Evolutionary conservation across 64 coral and sea anemone genomes (phyloP).

Genomic region (Cladopsammia gracilis): DNA sequence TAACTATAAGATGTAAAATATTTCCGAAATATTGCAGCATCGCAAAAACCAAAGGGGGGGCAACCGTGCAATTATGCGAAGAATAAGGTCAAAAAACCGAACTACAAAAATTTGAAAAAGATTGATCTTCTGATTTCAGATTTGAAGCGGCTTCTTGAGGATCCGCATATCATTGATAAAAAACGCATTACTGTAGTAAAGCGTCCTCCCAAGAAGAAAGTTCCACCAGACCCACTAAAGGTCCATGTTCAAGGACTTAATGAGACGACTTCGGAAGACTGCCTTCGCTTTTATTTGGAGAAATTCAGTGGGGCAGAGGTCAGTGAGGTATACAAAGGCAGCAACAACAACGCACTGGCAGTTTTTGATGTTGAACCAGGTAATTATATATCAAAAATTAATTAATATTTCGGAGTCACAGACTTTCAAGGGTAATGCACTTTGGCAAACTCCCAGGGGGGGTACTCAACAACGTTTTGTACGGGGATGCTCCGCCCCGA

Average conservation of each 20-base stretch:
- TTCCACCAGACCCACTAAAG: slow-evolving; percentile 56
- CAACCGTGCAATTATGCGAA: no score
- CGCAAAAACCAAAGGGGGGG: no score
- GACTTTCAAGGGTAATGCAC: no score
- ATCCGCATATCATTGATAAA: background rate
- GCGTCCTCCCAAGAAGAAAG: slow-evolving; percentile 15
- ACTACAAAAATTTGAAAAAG: no score
- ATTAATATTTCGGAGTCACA: no score
- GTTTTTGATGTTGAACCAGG: slow-evolving; percentile 51
- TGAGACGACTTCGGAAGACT: slow-evolving; percentile 45
- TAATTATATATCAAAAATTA: slow-evolving; percentile 6
- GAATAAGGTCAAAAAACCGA: no score
- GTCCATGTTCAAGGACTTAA: slow-evolving; percentile 53
- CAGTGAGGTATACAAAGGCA: slow-evolving; percentile 15
- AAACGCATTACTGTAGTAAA: background rate
- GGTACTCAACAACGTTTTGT: no score
- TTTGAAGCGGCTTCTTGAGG: background rate
- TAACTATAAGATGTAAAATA: no score
- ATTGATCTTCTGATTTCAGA: background rate
- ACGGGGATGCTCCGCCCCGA: no score
- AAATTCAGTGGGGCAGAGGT: slow-evolving; percentile 42
- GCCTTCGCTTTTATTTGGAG: slow-evolving; percentile 57
- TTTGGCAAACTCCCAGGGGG: no score
- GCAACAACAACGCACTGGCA: slow-evolving; percentile 28
- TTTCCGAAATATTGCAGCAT: no score